These are phyloP conservation scores for Stegophylla sp. DNA, from an alignment of 2,888 invertebrate species.

Conservation along the genomic window DNA sequence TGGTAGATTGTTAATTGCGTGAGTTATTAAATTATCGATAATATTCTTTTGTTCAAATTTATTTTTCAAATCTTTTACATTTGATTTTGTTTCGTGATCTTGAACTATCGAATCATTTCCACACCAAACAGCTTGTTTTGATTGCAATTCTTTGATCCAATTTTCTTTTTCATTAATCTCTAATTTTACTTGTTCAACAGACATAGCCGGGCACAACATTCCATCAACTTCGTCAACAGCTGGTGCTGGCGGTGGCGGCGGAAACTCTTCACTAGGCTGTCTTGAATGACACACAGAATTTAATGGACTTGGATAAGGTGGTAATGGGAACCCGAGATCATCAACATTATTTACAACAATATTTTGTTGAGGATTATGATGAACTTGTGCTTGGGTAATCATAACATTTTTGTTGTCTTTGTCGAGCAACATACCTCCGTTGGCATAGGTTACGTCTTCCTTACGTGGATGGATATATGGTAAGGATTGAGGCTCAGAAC, in stretches of 20 bases:
- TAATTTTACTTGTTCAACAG: slow-evolving; percentile 65
- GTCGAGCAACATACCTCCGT: slow-evolving; percentile 66
- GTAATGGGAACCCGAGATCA: slow-evolving; percentile 63
- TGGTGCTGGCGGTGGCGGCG: slow-evolving; percentile 74
- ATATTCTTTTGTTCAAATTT: slow-evolving; percentile 73
- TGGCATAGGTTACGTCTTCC: slow-evolving; percentile 67
- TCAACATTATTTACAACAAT: slow-evolving; percentile 55
- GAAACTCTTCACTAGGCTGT: slow-evolving; percentile 87
- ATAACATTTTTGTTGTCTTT: slow-evolving; percentile 65
- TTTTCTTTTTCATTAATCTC: slow-evolving; percentile 67
- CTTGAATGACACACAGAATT: slow-evolving; percentile 81
- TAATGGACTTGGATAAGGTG: slow-evolving; percentile 78
- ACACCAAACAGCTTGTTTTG: slow-evolving; percentile 74
- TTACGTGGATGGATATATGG: slow-evolving; percentile 69
- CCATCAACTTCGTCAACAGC: slow-evolving; percentile 32
- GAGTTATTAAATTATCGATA: slow-evolving; percentile 52
- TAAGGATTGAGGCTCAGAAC: slow-evolving; percentile 70
- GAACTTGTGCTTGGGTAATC: slow-evolving; percentile 85
- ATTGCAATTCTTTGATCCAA: slow-evolving; percentile 81
- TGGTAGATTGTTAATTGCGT: slow-evolving; percentile 49
- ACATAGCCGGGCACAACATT: slow-evolving; percentile 71
- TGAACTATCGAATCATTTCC: slow-evolving; percentile 13
- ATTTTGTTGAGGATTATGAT: slow-evolving; percentile 69
- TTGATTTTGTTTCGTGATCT: slow-evolving; percentile 35
- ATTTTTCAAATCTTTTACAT: slow-evolving; percentile 81